Conservation (phyloP, 1,140 invertebrate species). For the Ips nitidus region DNA sequence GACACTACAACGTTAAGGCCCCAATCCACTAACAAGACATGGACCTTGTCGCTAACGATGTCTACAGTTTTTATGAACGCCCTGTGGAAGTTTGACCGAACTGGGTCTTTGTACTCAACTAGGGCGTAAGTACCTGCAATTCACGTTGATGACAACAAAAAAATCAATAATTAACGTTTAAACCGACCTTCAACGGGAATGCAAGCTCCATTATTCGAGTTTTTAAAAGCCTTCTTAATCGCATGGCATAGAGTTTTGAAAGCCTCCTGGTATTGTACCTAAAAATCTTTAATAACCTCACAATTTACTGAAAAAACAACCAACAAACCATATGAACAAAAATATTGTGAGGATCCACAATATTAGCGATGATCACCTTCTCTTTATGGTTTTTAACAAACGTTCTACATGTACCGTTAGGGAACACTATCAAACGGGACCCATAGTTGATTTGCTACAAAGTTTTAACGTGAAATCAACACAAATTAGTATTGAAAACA, state of each 20-base stretch:
- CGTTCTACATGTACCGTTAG: constrained; percentile 20
- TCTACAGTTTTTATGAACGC: constrained; percentile 36
- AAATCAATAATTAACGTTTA: too few species aligned
- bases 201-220: constrained; percentile 3
- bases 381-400: constrained; percentile 37
- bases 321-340: constrained; percentile 38
- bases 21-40: constrained; percentile 41
- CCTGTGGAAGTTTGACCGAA: constrained; percentile 37
- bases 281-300: constrained; percentile 5
- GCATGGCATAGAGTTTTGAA: constrained; percentile 24
- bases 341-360: constrained; percentile 40
- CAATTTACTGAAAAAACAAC: too few species aligned
- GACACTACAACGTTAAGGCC: constrained; percentile 33
- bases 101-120: constrained; percentile 31
- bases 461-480: not conserved
- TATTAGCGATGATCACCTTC: constrained; percentile 31
- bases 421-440: constrained; percentile 20
- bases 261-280: constrained; percentile 27
- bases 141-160: too few species aligned
- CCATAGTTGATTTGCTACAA: not conserved
- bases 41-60: constrained; percentile 26
- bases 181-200: constrained; percentile 28
- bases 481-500: too few species aligned
- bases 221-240: constrained; percentile 28
- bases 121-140: constrained; percentile 34